Conservation (phyloP, 2,888 invertebrate species). For the Formica aserva region DNA sequence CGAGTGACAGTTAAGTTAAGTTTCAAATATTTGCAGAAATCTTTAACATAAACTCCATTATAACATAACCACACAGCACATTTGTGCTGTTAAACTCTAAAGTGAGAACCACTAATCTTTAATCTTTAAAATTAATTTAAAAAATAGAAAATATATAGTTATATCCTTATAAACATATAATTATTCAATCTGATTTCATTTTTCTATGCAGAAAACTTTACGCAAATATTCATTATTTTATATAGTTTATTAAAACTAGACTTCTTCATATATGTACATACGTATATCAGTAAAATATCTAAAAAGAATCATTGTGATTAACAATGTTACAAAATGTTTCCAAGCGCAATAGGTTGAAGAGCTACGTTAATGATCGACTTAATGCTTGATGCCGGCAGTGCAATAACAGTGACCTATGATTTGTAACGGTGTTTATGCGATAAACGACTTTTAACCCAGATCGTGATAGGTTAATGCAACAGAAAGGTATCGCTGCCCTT, state of each 20-base stretch:
- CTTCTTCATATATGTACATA: not conserved
- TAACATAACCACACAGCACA: not conserved
- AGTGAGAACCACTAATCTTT: not conserved
- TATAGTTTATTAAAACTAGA: too few relatives aligned
- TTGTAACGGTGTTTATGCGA: constrained; percentile 21
- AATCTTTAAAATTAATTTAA: not conserved
- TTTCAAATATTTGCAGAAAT: constrained; percentile 12
- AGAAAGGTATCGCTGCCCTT: constrained; percentile 65
- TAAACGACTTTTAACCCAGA: constrained; percentile 44
- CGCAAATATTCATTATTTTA: not conserved
- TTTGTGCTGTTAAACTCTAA: not conserved
- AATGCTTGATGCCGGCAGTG: constrained; percentile 14
- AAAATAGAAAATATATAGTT: not conserved
- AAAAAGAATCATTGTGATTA: not conserved
- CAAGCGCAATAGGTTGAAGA: constrained; percentile 21
- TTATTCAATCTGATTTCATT: not conserved
- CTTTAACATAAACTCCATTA: constrained; percentile 17
- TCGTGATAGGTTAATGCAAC: constrained; percentile 76
- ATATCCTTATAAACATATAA: not conserved
- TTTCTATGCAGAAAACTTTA: not conserved
- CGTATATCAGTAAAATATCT: not conserved
- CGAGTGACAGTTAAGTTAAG: constrained; percentile 16
- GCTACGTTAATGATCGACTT: constrained; percentile 32
- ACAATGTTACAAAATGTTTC: constrained; percentile 23
- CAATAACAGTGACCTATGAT: constrained; percentile 58